Evolutionary conservation across 2,888 invertebrate genomes (phyloP).

Genomic region (Oscheius sp.): DNA sequence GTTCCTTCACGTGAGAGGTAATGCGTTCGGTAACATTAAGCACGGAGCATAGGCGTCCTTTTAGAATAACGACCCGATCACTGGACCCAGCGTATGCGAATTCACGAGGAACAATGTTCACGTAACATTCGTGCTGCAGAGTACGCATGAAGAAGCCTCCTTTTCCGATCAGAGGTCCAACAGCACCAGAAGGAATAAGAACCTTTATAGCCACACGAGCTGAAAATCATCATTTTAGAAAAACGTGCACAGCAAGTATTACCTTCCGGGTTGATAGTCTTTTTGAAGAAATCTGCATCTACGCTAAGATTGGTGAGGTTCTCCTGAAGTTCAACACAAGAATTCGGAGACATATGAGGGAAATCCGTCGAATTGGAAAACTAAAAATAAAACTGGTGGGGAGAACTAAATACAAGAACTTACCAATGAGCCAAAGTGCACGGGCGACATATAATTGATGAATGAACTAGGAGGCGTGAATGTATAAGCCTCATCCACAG

Average conservation of each 20-base stretch:
- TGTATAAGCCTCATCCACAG: not conserved
- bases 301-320: not conserved
- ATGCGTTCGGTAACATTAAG: conserved; percentile 25
- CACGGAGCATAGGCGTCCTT: conserved; percentile 6
- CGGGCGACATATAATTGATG: not conserved
- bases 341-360: not conserved
- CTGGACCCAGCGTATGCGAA: conserved; percentile 14
- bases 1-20: conserved; percentile 13
- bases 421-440: conserved; percentile 17
- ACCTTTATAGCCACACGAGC: conserved; percentile 13
- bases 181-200: conserved; percentile 15
- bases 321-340: not conserved
- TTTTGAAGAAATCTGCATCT: not conserved
- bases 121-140: conserved; percentile 15
- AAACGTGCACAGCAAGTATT: not conserved
- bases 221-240: not conserved
- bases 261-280: conserved; percentile 4
- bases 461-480: not conserved
- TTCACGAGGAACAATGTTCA: conserved; percentile 15
- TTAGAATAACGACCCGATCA: conserved; percentile 23
- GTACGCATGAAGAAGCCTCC: conserved; percentile 27
- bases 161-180: conserved; percentile 18
- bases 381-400: not conserved
- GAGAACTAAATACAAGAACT: not conserved
- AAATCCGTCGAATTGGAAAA: not conserved